Percentiles rank a stretch among this genome's conserved stretches.
phyloP scores from a whole-genome alignment of 1,140 invertebrate genomes.

The Thalassaphorura encarpata region DNA sequence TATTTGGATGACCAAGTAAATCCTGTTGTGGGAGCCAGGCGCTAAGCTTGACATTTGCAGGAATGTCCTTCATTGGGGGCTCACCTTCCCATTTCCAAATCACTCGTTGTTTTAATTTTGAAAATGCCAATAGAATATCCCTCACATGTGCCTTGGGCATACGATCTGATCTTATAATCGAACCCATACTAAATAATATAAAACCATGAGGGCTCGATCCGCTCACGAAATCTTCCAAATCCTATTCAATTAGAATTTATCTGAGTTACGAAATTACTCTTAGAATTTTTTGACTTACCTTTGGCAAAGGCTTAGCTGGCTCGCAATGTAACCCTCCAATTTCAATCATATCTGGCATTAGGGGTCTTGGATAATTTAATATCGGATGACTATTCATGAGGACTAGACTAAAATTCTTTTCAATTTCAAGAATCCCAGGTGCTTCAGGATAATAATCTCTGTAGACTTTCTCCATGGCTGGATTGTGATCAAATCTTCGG shows the following conservation, averaged over 20 bases:
- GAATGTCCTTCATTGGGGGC: not conserved
- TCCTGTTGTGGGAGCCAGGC: slow-evolving; percentile 29
- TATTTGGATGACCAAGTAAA: slow-evolving; percentile 21
- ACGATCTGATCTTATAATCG: slow-evolving; percentile 2
- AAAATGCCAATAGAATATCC: slow-evolving; percentile 16
- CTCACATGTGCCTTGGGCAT: slow-evolving; percentile 16
- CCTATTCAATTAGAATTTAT: slow-evolving; percentile 5
- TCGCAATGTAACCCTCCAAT: slow-evolving; percentile 43
- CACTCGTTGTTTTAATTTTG: slow-evolving; percentile 26
- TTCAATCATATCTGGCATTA: slow-evolving; percentile 44
- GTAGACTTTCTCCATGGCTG: slow-evolving; percentile 24
- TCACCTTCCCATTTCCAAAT: slow-evolving; percentile 25
- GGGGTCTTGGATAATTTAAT: slow-evolving; percentile 41
- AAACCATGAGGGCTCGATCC: slow-evolving; percentile 45
- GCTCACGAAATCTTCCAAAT: slow-evolving; percentile 30
- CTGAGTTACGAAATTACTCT: not conserved
- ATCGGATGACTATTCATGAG: slow-evolving; percentile 48
- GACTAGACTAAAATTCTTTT: slow-evolving; percentile 43
- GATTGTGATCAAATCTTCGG: not conserved
- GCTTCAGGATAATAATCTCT: slow-evolving; percentile 24
- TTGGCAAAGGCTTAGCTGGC: slow-evolving; percentile 17
- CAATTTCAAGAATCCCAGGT: slow-evolving; percentile 40
- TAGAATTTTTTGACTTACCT: not conserved
- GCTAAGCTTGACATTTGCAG: slow-evolving; percentile 16
- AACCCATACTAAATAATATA: slow-evolving; percentile 61